Conservation (phyloP, 92 coral and sea anemone genomes). For the Porites cylindrica region DNA sequence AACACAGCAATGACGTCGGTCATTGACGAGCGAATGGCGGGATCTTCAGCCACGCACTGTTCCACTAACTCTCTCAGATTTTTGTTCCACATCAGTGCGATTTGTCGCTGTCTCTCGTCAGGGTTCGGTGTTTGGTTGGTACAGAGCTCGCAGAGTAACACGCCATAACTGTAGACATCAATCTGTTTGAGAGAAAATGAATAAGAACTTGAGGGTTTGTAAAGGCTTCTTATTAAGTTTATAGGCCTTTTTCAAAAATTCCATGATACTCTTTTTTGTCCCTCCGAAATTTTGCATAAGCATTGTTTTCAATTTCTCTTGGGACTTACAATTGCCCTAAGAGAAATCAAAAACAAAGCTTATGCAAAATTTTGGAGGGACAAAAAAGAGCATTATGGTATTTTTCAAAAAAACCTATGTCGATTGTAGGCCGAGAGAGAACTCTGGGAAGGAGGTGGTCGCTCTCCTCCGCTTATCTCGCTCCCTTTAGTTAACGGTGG, state of each 20-base stretch:
- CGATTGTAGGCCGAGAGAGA: too few species aligned
- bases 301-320: too few species aligned
- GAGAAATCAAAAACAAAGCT: too few species aligned
- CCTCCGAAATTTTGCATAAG: too few species aligned
- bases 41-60: slow-evolving; percentile 55
- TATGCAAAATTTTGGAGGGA: too few species aligned
- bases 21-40: slow-evolving; percentile 69
- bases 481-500: too few species aligned
- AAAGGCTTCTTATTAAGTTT: not conserved
- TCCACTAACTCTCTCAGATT: slow-evolving; percentile 58
- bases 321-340: too few species aligned
- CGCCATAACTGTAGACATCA: slow-evolving; percentile 89
- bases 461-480: too few species aligned
- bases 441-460: too few species aligned
- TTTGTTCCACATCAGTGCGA: slow-evolving; percentile 73
- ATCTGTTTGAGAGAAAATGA: slow-evolving; percentile 47
- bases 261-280: too few species aligned
- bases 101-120: slow-evolving; percentile 67
- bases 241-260: not conserved
- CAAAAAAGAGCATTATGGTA: too few species aligned
- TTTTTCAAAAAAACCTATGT: too few species aligned
- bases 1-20: slow-evolving; percentile 61
- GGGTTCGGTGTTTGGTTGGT: slow-evolving; percentile 83
- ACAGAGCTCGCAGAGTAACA: slow-evolving; percentile 81
- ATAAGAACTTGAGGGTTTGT: not conserved